Conservation (phyloP, 2,888 invertebrate species). For the Diarsia mendica region DNA sequence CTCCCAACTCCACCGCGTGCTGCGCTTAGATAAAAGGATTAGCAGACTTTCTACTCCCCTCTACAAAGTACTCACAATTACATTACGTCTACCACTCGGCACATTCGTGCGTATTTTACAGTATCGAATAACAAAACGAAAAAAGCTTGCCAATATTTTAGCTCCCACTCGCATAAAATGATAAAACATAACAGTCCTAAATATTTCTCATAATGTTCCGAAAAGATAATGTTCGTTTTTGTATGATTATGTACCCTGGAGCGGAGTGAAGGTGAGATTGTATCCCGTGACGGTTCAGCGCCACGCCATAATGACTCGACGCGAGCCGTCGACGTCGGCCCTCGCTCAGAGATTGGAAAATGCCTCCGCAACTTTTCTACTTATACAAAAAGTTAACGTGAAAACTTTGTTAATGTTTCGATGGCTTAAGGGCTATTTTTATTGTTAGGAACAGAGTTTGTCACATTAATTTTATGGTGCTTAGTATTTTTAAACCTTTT, state of each 20-base stretch:
- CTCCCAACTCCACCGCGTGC: constrained; percentile 79
- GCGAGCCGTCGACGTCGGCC: constrained; percentile 68
- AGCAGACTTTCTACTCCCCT: constrained; percentile 80
- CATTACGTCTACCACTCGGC: constrained; percentile 69
- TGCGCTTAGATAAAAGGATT: constrained; percentile 86
- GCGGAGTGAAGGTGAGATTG: constrained; percentile 71
- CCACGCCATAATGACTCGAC: constrained; percentile 80
- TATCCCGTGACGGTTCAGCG: constrained; percentile 74
- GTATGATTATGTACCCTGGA: constrained; percentile 55
- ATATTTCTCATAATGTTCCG: constrained; percentile 11
- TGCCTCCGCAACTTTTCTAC: constrained; percentile 85
- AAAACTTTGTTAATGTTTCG: constrained; percentile 81
- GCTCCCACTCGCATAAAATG: constrained; percentile 13
- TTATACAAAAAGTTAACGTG: constrained; percentile 85
- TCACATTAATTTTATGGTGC: constrained; percentile 61
- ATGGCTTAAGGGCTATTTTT: constrained; percentile 81
- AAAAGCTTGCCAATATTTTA: constrained; percentile 13
- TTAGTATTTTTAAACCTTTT: constrained; percentile 59
- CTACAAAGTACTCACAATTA: constrained; percentile 73
- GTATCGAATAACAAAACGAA: constrained; percentile 13
- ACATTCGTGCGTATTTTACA: constrained; percentile 50
- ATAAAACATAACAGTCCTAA: constrained; percentile 15
- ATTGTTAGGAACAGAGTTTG: constrained; percentile 73
- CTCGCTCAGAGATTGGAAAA: constrained; percentile 84
- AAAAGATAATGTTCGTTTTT: constrained; percentile 49